Percentiles rank a stretch among this genome's conserved stretches.
phyloP scores from a whole-genome alignment of 1,140 invertebrate species.

The Atta colombica region DNA sequence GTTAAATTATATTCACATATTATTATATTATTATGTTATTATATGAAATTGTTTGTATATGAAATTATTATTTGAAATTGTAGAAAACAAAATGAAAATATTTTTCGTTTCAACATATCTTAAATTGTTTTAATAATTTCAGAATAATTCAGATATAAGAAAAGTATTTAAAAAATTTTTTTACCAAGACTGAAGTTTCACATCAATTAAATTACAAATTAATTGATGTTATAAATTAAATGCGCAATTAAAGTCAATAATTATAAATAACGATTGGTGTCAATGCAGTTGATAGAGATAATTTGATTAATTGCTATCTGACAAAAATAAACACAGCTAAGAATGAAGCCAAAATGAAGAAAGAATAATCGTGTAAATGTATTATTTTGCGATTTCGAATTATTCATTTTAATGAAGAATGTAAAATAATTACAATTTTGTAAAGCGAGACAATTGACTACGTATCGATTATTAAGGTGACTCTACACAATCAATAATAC shows the following conservation, averaged over 20 bases:
- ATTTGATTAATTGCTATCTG: background rate
- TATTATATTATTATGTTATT: background rate
- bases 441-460: background rate
- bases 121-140: background rate
- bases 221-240: background rate
- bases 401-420: background rate
- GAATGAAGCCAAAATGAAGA: background rate
- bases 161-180: background rate
- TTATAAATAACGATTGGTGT: constrained; percentile 22
- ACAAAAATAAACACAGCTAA: background rate
- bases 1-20: background rate
- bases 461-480: constrained; percentile 2
- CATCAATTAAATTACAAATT: constrained; percentile 25
- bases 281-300: constrained; percentile 5
- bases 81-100: background rate
- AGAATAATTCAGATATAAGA: background rate
- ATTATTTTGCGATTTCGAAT: background rate
- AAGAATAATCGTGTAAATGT: background rate
- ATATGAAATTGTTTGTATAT: no score
- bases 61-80: background rate
- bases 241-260: constrained; percentile 20
- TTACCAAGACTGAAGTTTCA: background rate
- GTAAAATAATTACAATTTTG: background rate
- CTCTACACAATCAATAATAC: no score
- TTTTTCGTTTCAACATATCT: background rate